Evolutionary conservation across 2,113 vertebrate species (phyloP).

Genomic region (Donacobius atricapilla): DNA sequence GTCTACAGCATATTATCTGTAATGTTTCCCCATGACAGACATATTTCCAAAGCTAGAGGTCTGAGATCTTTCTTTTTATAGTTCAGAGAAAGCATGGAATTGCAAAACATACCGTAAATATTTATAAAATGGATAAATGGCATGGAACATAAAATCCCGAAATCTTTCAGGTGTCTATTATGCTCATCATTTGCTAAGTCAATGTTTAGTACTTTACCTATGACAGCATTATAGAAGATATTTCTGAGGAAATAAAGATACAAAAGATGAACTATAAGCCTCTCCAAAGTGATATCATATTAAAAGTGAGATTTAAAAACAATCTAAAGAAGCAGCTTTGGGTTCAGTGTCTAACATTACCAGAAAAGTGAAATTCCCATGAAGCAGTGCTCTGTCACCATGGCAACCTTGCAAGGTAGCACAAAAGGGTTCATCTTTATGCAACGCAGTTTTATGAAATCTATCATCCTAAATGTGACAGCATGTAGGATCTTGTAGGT

Average conservation of each 20-base stretch:
- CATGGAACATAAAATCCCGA: neutral
- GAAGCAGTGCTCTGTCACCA: constrained; percentile 71
- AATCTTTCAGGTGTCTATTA: neutral
- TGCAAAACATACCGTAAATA: neutral
- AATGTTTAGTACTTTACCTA: neutral
- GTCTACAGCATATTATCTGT: neutral
- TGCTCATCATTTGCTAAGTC: neutral
- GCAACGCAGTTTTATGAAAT: constrained; percentile 70
- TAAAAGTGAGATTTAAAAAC: constrained; percentile 58
- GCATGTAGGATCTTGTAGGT: constrained; percentile 60
- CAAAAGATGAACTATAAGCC: constrained; percentile 9
- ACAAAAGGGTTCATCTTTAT: constrained; percentile 74
- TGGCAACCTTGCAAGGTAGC: constrained; percentile 72
- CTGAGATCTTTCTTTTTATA: neutral
- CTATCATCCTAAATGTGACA: constrained; percentile 71
- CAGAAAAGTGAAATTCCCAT: constrained; percentile 74
- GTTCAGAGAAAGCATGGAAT: neutral
- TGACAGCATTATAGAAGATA: neutral
- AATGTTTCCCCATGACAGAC: neutral
- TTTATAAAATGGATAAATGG: neutral
- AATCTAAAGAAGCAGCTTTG: constrained; percentile 56
- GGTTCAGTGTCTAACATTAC: constrained; percentile 53
- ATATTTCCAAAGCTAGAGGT: neutral
- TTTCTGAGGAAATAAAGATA: constrained; percentile 34
- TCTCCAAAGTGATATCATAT: neutral